These are phyloP conservation scores for Empidonax alnorum DNA, from an alignment of 2,113 vertebrate genomes.

Conservation along the genomic window DNA sequence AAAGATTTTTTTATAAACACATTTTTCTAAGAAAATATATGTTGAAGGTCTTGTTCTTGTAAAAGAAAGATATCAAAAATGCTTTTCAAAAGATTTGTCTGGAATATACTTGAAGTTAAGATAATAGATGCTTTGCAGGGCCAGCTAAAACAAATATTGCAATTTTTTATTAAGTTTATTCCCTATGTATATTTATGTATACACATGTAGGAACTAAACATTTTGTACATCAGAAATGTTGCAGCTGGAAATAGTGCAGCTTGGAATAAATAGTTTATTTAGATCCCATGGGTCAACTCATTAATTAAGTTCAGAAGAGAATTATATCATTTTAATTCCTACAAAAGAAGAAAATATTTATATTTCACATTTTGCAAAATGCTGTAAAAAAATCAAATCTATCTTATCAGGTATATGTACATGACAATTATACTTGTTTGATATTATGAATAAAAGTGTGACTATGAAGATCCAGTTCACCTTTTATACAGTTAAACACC, in stretches of 20 bases:
- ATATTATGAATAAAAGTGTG: background rate
- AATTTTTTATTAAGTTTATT: constrained; percentile 11
- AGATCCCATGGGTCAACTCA: background rate
- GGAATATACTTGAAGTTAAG: background rate
- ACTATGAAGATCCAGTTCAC: background rate
- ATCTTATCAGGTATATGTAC: background rate
- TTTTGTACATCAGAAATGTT: background rate
- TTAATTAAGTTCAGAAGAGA: background rate
- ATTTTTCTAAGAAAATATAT: background rate
- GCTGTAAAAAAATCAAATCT: background rate
- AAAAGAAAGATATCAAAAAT: background rate
- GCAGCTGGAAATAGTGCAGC: background rate
- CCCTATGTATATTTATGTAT: background rate
- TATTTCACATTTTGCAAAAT: background rate
- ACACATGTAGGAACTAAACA: background rate
- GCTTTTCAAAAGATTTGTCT: background rate
- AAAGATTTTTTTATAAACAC: background rate
- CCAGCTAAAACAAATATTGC: constrained; percentile 20
- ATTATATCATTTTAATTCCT: background rate
- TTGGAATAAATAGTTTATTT: background rate
- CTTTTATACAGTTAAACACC: background rate
- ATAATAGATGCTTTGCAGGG: constrained; percentile 9
- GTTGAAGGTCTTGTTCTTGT: background rate
- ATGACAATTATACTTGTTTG: background rate
- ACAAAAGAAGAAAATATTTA: background rate